Evolutionary conservation across 2,113 vertebrate species (phyloP), one percentile per base, ranked within the genome.

Genomic region (Pelmatolapia mariae): DNA sequence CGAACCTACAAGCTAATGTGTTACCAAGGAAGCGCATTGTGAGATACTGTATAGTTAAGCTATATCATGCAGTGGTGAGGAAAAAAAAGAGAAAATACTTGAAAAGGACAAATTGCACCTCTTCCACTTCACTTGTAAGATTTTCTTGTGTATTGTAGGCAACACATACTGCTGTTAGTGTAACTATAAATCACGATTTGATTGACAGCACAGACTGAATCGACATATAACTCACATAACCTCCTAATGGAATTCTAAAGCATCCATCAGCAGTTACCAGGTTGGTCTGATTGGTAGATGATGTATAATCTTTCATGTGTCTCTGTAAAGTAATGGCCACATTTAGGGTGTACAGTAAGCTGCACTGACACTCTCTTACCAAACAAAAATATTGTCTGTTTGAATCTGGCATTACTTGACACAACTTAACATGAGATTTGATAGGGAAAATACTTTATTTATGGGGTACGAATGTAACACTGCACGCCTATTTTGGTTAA

Each of bases 141-240:
- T 26, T 53, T 73, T 86, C 18, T 52, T 78, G 26, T 45, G 66
- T 50, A 61, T 45, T 54, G 18, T 10, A 78, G 38, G 50, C 36
- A 68, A 71, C 73, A 80, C 24, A 66, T 47, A 76, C 54, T 61
- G 61, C 85, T 84, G 10, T 26, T 26, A 15, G 22, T 26, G 24
- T 61, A 86, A 76, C 76, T 54, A 90, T 89, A 84, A 92, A 94
- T 91, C 91, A 85, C 38, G 11, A 33, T 38, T 10, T 73, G 81
- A 90, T 83, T 47, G 84, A 86, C 47, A 82, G 45, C 79, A 57
- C 68, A 66, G 73, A 57, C 66, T 54, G 71, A 84, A 89, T 90
- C 36, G n/a, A 90, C 89, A 90, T 52, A 63, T 38, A 86, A 83
- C 86, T 89, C 87, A 86, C 80, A 82, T 86, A 81, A 56, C 9